phyloP scores from a whole-genome alignment of 2,113 vertebrate species.

The Nanorana parkeri region DNA sequence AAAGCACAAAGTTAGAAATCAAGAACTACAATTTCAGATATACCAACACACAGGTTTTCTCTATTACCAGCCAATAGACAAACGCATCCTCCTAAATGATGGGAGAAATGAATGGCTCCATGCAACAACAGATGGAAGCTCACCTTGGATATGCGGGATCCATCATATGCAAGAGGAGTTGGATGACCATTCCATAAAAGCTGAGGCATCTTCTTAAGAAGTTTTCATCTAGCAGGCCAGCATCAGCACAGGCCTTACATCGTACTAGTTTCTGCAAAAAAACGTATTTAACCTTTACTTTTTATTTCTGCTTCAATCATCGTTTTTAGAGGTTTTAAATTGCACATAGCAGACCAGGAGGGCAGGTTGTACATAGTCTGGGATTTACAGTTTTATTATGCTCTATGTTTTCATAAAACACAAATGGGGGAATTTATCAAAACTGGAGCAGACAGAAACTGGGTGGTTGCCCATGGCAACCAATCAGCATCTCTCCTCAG shows the following conservation, averaged over 20 bases:
- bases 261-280: slow-evolving; percentile 92
- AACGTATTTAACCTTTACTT: neutral
- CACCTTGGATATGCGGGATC: slow-evolving; percentile 94
- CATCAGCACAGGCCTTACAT: slow-evolving; percentile 96
- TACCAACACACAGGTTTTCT: neutral
- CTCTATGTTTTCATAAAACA: too few species aligned
- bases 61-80: neutral
- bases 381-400: too few species aligned
- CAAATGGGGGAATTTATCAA: too few species aligned
- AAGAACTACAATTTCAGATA: neutral
- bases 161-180: slow-evolving; percentile 93
- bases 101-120: neutral
- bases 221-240: slow-evolving; percentile 94
- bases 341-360: too few species aligned
- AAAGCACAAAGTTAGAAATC: neutral
- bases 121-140: slow-evolving; percentile 63
- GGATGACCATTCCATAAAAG: slow-evolving; percentile 97
- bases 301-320: too few species aligned
- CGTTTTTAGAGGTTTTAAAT: too few species aligned
- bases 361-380: too few species aligned
- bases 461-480: too few species aligned
- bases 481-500: too few species aligned
- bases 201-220: slow-evolving; percentile 94
- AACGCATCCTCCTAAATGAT: too few species aligned
- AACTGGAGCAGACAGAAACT: too few species aligned